These are phyloP conservation scores for Notiomystis cincta DNA, from an alignment of 2,113 vertebrate species.

Conservation along the genomic window DNA sequence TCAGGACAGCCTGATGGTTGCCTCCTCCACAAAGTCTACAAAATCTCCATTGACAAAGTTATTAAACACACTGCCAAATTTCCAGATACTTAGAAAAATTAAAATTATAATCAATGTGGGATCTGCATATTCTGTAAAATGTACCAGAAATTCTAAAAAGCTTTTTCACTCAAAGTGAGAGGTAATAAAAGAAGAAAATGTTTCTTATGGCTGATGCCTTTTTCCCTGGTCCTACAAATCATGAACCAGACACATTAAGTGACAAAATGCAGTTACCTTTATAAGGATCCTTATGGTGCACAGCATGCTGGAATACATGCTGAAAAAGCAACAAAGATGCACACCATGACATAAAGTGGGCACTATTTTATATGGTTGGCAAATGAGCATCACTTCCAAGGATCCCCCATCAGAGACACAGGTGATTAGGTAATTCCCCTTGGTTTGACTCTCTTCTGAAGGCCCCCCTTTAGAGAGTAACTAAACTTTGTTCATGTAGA, in stretches of 20 bases:
- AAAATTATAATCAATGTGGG: neutral
- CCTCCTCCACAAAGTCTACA: neutral
- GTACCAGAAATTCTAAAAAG: neutral
- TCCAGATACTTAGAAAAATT: neutral
- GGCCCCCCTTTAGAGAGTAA: neutral
- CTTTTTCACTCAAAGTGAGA: neutral
- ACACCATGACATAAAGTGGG: neutral
- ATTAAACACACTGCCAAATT: neutral
- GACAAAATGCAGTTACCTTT: neutral
- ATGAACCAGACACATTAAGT: neutral
- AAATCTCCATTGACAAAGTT: neutral
- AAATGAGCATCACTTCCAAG: neutral
- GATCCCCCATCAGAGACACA: neutral
- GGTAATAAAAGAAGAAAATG: neutral
- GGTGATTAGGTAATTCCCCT: too few species aligned
- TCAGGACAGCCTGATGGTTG: neutral
- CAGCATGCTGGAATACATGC: fast-evolving
- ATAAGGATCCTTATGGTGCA: neutral
- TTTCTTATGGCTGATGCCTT: neutral
- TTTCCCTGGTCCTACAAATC: neutral
- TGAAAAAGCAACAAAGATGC: neutral
- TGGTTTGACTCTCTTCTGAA: neutral
- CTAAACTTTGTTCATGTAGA: neutral
- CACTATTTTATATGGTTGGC: neutral
- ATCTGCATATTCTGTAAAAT: neutral